Percentiles rank a stretch among this genome's conserved stretches.
These are phyloP conservation scores for Thinocorus orbignyianus DNA, from an alignment of 2,113 vertebrate species.

Conservation along the genomic window DNA sequence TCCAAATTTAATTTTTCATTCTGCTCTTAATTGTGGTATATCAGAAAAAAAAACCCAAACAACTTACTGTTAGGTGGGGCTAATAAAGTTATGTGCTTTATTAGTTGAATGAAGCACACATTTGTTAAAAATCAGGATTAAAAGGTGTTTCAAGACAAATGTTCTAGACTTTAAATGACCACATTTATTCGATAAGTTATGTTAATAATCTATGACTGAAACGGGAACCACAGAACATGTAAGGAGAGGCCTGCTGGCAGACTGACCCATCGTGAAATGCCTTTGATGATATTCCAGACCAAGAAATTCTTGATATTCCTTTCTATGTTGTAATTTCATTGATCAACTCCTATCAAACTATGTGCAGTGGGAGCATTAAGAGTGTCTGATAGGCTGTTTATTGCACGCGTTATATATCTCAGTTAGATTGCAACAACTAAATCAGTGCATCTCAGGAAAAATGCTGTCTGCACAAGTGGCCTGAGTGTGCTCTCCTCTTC, in stretches of 20 bases:
- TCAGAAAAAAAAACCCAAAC: neutral
- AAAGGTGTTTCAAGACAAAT: neutral
- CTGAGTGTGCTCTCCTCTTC: accelerated
- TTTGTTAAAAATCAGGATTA: neutral
- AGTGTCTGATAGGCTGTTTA: neutral
- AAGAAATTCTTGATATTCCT: neutral
- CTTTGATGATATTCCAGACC: neutral
- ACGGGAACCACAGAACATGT: neutral
- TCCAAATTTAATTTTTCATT: neutral
- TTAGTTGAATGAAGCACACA: neutral
- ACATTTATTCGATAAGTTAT: neutral
- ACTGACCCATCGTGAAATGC: neutral
- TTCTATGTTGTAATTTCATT: neutral
- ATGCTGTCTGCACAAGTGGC: neutral
- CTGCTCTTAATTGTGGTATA: neutral
- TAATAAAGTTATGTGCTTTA: neutral
- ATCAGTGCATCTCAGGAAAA: neutral
- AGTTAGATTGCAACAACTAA: neutral
- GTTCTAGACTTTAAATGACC: neutral
- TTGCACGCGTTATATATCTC: neutral
- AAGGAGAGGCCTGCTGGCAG: neutral
- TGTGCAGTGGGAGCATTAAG: neutral
- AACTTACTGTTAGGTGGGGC: neutral
- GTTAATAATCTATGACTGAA: neutral
- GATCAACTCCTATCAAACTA: neutral